Conservation (phyloP, 2,113 vertebrate genomes). For the Hymenochirus boettgeri region DNA sequence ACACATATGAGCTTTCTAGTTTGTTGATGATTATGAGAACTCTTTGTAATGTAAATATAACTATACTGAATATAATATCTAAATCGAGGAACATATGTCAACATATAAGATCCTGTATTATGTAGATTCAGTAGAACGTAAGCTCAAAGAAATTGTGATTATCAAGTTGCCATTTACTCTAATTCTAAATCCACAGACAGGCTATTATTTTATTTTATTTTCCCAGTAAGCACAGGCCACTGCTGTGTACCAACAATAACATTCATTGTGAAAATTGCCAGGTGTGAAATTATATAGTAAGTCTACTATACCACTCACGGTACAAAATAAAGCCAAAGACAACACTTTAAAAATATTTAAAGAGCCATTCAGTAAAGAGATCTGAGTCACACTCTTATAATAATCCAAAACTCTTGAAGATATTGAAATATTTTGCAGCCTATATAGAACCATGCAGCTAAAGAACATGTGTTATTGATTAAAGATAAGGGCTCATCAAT, state of each 20-base stretch:
- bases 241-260: constrained; percentile 14
- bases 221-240: not conserved
- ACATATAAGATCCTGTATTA: not conserved
- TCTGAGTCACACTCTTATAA: not conserved
- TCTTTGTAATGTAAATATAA: not conserved
- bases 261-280: constrained; percentile 25
- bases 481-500: not conserved
- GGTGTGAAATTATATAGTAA: constrained; percentile 26
- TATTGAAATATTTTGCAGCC: not conserved
- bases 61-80: not conserved
- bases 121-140: no score
- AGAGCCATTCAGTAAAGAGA: not conserved
- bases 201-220: constrained; percentile 17
- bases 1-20: no score
- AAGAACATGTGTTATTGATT: not conserved
- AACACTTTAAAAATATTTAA: not conserved
- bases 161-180: not conserved
- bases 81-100: not conserved
- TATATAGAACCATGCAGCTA: not conserved
- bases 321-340: not conserved
- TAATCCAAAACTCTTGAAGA: not conserved
- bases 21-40: no score
- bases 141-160: not conserved
- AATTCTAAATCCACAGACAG: not conserved
- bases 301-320: not conserved